A percentile compares a stretch with the other conserved stretches of the same genome.
These are phyloP conservation scores for Gila orcuttii DNA, from an alignment of 2,113 vertebrate species.

Conservation along the genomic window DNA sequence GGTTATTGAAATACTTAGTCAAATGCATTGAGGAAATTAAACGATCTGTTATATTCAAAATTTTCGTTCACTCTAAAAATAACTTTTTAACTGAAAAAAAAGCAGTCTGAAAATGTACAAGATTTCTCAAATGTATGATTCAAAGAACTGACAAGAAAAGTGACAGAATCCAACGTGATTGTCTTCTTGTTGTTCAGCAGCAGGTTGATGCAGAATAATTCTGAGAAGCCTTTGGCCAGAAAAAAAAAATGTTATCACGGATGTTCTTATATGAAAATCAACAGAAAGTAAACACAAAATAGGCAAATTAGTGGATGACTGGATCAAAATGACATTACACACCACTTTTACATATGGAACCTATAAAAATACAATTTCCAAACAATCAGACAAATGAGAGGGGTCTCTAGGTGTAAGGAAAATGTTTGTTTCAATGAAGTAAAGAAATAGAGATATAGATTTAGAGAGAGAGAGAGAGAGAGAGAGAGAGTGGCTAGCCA, in stretches of 20 bases:
- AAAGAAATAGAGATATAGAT: background rate
- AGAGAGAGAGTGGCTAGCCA: slow-evolving; percentile 10
- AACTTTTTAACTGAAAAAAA: background rate
- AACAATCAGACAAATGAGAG: background rate
- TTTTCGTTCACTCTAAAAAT: background rate
- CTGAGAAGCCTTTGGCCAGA: background rate
- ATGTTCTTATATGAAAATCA: background rate
- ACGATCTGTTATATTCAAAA: background rate
- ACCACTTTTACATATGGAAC: background rate
- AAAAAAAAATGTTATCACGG: background rate
- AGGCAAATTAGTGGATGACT: background rate
- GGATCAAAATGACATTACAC: background rate
- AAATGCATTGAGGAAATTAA: background rate
- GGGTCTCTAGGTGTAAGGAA: background rate
- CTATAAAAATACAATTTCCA: background rate
- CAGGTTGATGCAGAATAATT: background rate
- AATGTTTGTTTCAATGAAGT: background rate
- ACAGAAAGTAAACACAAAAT: background rate
- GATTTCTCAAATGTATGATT: background rate
- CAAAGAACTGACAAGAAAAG: background rate
- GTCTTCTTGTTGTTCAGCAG: background rate
- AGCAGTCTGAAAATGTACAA: background rate
- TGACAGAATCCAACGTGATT: background rate
- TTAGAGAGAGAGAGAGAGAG: background rate
- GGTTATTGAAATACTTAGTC: background rate